Base-by-base conservation (phyloP, 2,113 vertebrate species). In the Sinocyclocheilus rhinocerous region DNA sequence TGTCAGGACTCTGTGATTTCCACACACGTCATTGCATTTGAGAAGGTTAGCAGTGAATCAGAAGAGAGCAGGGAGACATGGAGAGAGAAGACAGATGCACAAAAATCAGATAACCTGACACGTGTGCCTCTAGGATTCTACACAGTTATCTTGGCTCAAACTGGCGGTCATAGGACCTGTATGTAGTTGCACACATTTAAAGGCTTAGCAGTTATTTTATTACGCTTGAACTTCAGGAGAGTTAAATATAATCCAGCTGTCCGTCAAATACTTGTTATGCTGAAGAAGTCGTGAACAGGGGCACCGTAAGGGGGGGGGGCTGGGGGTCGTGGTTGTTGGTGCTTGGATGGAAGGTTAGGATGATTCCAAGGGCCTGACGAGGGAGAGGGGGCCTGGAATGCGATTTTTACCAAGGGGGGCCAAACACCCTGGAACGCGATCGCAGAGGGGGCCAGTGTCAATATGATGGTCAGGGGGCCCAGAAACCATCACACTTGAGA, bases 11-110 rank as follows among this genome's bases (percentile, higher is more conserved):
- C 7, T 55, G 80, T 72, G 84, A 88, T 73, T 80, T 78, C 81
- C 75, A 80, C 87, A 79, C 84, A 61, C 78, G 76, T 77, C 87
- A 77, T 61, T 52, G 79, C 59, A 83, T 85, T 65, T 76, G 63
- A 63, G 81, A 45, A 42, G 24, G 67, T 76, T 55, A 67, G 59
- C 82, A 65, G 82, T 84, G 55, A 81, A 78, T 75, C 52, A 84
- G 77, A 81, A 79, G 36, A 78, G 45, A 45, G 10, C 45, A 45
- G 45, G 22, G 10, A n/a, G 61, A 42, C 36, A 42, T 36, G 52
- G 59, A 39, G 16, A 75, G 26, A n/a, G 42, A 70, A 55, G 16
- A 24, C 26, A 13, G 6, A 48, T 6, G 22, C 39, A 76, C 39
- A 3, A 65, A 65, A 67, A 67, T 20, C 22, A 6, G 39, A 29